Conservation (phyloP, 2,888 invertebrate genomes). For the Oxycera nigricornis region DNA sequence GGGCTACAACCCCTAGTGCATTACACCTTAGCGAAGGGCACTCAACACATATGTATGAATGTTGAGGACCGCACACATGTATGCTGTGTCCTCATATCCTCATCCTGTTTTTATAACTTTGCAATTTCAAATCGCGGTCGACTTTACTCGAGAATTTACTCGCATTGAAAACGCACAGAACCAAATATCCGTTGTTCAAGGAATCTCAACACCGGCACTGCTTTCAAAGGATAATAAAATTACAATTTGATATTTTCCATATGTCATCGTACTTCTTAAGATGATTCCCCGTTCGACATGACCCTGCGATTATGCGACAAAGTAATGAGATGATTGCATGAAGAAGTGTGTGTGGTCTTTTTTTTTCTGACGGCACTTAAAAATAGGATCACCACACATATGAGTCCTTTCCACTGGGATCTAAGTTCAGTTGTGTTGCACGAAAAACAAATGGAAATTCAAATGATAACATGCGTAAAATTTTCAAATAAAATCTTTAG, state of each 20-base stretch:
- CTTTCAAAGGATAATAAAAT: constrained; percentile 29
- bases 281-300: neutral
- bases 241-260: constrained; percentile 38
- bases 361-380: neutral
- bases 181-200: constrained; percentile 8
- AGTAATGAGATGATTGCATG: constrained; percentile 6
- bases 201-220: constrained; percentile 12
- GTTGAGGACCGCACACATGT: too few species aligned
- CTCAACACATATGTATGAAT: too few species aligned
- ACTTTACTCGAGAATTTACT: neutral
- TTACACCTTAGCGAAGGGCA: too few species aligned
- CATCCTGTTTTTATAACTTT: neutral
- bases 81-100: too few species aligned
- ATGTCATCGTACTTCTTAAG: neutral
- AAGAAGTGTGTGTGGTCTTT: constrained; percentile 17
- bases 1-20: too few species aligned
- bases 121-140: neutral
- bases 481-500: constrained; percentile 25
- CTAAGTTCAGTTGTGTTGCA: too few species aligned
- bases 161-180: neutral
- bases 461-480: constrained; percentile 37
- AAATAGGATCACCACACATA: neutral
- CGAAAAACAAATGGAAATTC: neutral
- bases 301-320: constrained; percentile 4
- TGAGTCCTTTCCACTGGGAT: too few species aligned